Base-by-base conservation (phyloP, 2,888 invertebrate genomes). In the Plagiodera versicolora region DNA sequence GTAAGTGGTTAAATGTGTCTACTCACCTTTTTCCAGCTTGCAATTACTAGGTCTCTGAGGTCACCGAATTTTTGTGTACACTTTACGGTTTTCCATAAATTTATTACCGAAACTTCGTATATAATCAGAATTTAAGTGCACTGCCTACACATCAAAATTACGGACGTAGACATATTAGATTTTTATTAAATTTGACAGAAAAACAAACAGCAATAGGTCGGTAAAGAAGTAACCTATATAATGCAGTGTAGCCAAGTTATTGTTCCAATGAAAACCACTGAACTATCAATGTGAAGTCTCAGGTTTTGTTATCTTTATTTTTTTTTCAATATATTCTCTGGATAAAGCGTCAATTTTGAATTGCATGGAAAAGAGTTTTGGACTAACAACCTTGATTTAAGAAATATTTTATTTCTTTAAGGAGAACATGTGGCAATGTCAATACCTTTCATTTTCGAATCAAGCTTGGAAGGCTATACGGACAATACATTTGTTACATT, bases 161-260 rank as follows among this genome's bases (percentile, higher is more conserved):
- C 56, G 58, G 47, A 61, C 57, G 65, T 56, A 65, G 65, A 65
- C 65, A 65, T 65, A 58, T 62, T 64, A 61, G 44, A 48, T 57
- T 55, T 53, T 60, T 20, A 45, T 60, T 50, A 24, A 52, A 56
- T 52, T 51, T 60, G 60, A 60, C 60, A 60, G 56, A 52, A 60
- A 39, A 60, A 60, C 60, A 60, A 60, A 56, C 20, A 14, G 2
- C 5, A 10, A 24, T 18, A 18, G 32, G 35, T 35, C 52, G 60
- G 44, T 56, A 60, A 56, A n/a, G 44, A 16, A 56, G 60, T 53
- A 32, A 47, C 35, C 52, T 1, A 1, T 24, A 8, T 5, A 10
- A 11, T 53, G 14, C 53, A 16, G 10, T 17, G 53, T 53, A 39
- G 53, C 20, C 45, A 19, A 24, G 24, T n/a, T n/a, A n/a, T n/a